phyloP scores from a whole-genome alignment of 2,888 invertebrate species.

The Hirtodrosophila trivittata region DNA sequence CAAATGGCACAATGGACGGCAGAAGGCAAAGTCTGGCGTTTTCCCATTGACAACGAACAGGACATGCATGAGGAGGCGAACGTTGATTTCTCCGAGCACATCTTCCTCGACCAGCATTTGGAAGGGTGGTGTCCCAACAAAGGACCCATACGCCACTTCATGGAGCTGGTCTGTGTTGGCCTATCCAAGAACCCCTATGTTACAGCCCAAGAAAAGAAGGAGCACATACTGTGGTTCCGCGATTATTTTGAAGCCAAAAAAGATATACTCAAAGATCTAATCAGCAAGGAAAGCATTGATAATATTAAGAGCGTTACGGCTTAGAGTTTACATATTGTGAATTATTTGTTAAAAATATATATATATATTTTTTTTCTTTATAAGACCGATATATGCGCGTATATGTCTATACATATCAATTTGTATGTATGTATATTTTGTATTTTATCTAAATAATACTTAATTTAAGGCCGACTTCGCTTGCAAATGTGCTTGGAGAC shows the following conservation, averaged over 20 bases:
- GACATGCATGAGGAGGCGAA: slow-evolving; percentile 88
- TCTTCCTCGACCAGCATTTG: slow-evolving; percentile 94
- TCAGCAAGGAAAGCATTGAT: slow-evolving; percentile 58
- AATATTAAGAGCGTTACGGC: slow-evolving; percentile 50
- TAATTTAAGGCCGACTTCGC: slow-evolving; percentile 55
- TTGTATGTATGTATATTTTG: slow-evolving; percentile 22
- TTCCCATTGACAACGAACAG: slow-evolving; percentile 98
- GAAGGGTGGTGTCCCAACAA: slow-evolving; percentile 94
- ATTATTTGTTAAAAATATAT: slow-evolving; percentile 64
- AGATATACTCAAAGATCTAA: slow-evolving; percentile 86
- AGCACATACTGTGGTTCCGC: slow-evolving; percentile 95
- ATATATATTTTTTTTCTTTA: slow-evolving; percentile 56
- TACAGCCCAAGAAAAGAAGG: slow-evolving; percentile 93
- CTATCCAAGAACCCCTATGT: slow-evolving; percentile 97
- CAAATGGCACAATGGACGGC: slow-evolving; percentile 97
- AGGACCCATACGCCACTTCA: slow-evolving; percentile 97
- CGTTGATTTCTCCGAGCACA: slow-evolving; percentile 95
- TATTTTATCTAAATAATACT: slow-evolving; percentile 53
- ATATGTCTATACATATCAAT: slow-evolving; percentile 31
- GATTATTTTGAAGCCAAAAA: slow-evolving; percentile 94
- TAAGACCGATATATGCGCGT: slow-evolving; percentile 52
- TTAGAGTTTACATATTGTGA: slow-evolving; percentile 37
- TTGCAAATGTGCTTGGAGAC: slow-evolving; percentile 39
- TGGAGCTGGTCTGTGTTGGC: slow-evolving; percentile 97
- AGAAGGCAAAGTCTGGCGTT: slow-evolving; percentile 97